Percentiles rank a stretch among this genome's conserved stretches.
Evolutionary conservation across 2,797 vertebrate genomes (phyloP).

Genomic region (Falco cherrug): DNA sequence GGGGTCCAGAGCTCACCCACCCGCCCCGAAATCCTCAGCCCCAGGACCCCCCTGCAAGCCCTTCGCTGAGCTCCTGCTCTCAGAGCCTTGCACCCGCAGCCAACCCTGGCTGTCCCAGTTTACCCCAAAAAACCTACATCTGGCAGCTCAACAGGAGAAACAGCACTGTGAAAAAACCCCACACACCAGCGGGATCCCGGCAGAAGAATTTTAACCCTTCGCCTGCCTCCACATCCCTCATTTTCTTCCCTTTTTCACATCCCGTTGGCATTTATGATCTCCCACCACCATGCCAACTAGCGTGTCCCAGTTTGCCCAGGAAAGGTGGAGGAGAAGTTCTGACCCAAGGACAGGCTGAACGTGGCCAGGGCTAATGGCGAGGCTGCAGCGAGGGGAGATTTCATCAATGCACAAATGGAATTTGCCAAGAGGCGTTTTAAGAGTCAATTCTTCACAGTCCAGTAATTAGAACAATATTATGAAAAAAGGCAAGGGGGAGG

Average conservation of each 20-base stretch:
- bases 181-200: background rate
- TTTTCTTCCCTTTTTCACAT: background rate
- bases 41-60: background rate
- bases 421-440: conserved; percentile 52
- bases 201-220: background rate
- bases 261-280: accelerated
- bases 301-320: background rate
- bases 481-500: background rate
- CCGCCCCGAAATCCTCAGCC: background rate
- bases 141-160: background rate
- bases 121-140: background rate
- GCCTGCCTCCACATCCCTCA: background rate
- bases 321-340: background rate
- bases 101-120: background rate
- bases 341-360: background rate
- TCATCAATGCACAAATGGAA: conserved; percentile 26
- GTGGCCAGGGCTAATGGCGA: background rate
- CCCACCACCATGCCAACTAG: accelerated
- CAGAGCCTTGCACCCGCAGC: background rate
- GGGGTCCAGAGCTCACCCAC: background rate
- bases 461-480: conserved; percentile 60
- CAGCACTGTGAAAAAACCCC: background rate
- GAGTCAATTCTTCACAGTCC: conserved; percentile 63
- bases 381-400: background rate
- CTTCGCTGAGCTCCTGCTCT: background rate